phyloP scores from a whole-genome alignment of 1,140 invertebrate genomes.

The Drosophila azteca region DNA sequence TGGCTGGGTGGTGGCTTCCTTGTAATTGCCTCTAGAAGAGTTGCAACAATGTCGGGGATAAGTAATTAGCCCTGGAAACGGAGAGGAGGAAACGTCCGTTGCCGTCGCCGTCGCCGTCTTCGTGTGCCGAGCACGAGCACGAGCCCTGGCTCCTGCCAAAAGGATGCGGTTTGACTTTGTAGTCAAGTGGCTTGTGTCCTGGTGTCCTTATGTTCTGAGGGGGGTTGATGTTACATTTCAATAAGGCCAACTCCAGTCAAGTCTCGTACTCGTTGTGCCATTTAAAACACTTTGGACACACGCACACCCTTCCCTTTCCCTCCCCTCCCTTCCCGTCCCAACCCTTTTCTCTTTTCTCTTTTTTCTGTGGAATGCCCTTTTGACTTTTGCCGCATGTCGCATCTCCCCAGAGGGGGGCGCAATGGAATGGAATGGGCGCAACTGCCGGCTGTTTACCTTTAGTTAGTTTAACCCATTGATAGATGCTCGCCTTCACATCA shows the following conservation, averaged over 20 bases:
- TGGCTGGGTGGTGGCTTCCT: slow-evolving; percentile 6
- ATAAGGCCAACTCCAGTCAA: slow-evolving; percentile 46
- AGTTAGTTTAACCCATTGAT: slow-evolving; percentile 47
- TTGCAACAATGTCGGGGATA: slow-evolving; percentile 61
- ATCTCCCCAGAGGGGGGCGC: no score
- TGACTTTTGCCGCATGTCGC: slow-evolving; percentile 33
- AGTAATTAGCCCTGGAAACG: slow-evolving; percentile 64
- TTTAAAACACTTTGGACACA: slow-evolving; percentile 72
- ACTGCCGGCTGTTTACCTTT: slow-evolving; percentile 18
- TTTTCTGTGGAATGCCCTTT: slow-evolving; percentile 25
- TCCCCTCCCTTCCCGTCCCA: not conserved
- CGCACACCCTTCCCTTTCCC: not conserved
- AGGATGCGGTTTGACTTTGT: slow-evolving; percentile 73
- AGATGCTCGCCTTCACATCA: slow-evolving; percentile 6
- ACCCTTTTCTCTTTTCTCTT: slow-evolving; percentile 45
- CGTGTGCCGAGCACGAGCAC: slow-evolving; percentile 34
- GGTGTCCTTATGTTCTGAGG: not conserved
- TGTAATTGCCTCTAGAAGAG: slow-evolving; percentile 74
- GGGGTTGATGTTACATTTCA: slow-evolving; percentile 55
- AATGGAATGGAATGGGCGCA: not conserved
- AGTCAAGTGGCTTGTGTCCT: slow-evolving; percentile 55
- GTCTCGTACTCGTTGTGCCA: slow-evolving; percentile 55
- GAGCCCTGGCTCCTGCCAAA: slow-evolving; percentile 12
- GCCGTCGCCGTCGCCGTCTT: slow-evolving; percentile 52
- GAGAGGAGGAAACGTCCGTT: slow-evolving; percentile 6